These are phyloP conservation scores for Piaya cayana DNA, from an alignment of 2,113 vertebrate species.

Conservation along the genomic window DNA sequence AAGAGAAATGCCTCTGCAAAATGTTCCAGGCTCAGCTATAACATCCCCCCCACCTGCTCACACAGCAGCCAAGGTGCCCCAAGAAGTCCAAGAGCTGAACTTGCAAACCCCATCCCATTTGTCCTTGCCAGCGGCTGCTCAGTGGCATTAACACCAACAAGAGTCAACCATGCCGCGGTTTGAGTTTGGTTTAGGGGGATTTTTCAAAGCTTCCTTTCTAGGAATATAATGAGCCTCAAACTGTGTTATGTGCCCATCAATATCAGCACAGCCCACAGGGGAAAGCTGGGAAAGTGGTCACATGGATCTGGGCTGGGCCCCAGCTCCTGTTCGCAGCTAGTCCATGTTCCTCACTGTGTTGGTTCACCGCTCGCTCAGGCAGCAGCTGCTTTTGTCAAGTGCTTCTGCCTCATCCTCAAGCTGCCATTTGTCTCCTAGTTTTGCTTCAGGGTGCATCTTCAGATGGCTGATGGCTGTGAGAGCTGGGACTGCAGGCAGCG, in stretches of 20 bases:
- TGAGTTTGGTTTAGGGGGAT: not conserved
- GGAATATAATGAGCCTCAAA: not conserved
- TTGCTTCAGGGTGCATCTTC: not conserved
- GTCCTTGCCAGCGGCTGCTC: not conserved
- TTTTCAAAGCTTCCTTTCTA: not conserved
- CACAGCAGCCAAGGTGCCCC: not conserved
- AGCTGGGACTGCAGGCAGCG: not conserved
- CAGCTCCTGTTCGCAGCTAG: not conserved
- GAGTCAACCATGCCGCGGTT: not conserved
- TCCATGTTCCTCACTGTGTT: not conserved
- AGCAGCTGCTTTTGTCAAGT: not conserved
- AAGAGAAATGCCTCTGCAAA: conserved; percentile 19
- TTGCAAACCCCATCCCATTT: not conserved
- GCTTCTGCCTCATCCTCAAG: fast-evolving
- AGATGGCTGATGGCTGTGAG: fast-evolving
- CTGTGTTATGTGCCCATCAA: not conserved
- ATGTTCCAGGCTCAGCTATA: not conserved
- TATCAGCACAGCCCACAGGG: not conserved
- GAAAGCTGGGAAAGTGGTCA: not conserved
- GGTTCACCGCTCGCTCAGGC: fast-evolving
- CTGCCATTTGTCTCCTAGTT: not conserved
- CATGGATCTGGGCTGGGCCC: not conserved
- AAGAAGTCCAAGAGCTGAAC: not conserved
- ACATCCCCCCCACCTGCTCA: not conserved
- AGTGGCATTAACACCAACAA: not conserved